Percentiles rank a stretch among this genome's conserved stretches.
These are phyloP conservation scores for Euphydryas editha DNA, from an alignment of 2,888 invertebrate genomes.

Conservation along the genomic window DNA sequence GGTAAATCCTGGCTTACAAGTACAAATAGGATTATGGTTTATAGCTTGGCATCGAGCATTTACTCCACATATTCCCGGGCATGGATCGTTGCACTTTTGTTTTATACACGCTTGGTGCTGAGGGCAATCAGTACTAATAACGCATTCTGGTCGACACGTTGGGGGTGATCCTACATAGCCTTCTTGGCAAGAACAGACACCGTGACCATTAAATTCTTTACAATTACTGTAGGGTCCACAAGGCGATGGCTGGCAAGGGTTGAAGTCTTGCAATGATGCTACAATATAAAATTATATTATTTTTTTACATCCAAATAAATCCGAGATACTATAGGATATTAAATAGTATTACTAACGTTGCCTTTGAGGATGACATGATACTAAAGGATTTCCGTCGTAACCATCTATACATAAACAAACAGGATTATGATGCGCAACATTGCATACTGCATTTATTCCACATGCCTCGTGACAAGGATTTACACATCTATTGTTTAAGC, in stretches of 20 bases:
- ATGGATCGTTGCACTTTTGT: constrained; percentile 89
- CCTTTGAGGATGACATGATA: constrained; percentile 78
- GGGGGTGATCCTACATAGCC: constrained; percentile 91
- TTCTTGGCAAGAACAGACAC: constrained; percentile 90
- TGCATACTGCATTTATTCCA: constrained; percentile 91
- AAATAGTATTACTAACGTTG: constrained; percentile 64
- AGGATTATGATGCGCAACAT: constrained; percentile 92
- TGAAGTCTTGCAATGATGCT: constrained; percentile 74
- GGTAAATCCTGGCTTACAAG: constrained; percentile 88
- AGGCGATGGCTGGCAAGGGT: constrained; percentile 89
- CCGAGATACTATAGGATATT: constrained; percentile 5
- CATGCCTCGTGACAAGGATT: constrained; percentile 93
- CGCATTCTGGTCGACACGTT: constrained; percentile 90
- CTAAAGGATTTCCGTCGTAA: constrained; percentile 90
- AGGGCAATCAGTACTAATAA: constrained; percentile 89
- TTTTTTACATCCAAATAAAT: background rate
- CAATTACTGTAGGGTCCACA: constrained; percentile 92
- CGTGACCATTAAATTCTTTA: constrained; percentile 87
- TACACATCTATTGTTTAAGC: constrained; percentile 92
- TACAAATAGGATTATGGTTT: constrained; percentile 92
- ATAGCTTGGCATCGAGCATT: constrained; percentile 89
- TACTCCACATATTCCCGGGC: constrained; percentile 89
- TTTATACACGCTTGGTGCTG: constrained; percentile 89
- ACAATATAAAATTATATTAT: constrained; percentile 49
- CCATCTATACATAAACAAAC: constrained; percentile 91